These are phyloP conservation scores for Elephantulus edwardii DNA, from an alignment of 2,113 vertebrate genomes.

Conservation along the genomic window DNA sequence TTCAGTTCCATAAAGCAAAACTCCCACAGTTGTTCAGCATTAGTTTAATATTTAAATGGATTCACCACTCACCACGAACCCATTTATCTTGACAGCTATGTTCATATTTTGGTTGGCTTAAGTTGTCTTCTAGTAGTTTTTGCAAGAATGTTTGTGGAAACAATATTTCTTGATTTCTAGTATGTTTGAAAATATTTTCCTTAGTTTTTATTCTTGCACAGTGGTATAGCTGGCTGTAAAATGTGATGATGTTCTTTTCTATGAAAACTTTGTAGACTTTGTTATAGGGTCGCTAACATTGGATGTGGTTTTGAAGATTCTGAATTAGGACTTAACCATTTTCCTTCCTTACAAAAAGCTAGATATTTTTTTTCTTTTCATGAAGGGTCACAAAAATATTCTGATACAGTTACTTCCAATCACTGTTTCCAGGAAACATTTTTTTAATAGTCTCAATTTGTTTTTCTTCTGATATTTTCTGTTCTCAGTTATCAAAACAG, in stretches of 20 bases:
- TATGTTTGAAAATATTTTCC: constrained; percentile 60
- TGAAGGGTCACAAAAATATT: background rate
- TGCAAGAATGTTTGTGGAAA: constrained; percentile 65
- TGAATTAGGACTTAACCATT: constrained; percentile 17
- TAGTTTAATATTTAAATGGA: constrained; percentile 52
- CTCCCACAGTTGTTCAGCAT: constrained; percentile 27
- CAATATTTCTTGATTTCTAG: constrained; percentile 66
- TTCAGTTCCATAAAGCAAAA: constrained; percentile 30
- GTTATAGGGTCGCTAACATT: background rate
- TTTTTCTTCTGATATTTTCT: background rate
- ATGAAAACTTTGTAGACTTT: constrained; percentile 44
- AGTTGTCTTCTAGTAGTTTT: constrained; percentile 53
- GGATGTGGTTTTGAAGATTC: background rate
- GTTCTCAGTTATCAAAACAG: background rate
- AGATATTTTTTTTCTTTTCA: background rate
- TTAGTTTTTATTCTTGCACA: constrained; percentile 60
- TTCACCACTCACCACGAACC: constrained; percentile 29
- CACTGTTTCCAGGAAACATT: background rate
- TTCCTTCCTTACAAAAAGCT: constrained; percentile 11
- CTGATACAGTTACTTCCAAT: background rate
- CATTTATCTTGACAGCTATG: constrained; percentile 58
- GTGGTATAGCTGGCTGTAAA: constrained; percentile 52
- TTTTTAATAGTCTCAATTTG: background rate
- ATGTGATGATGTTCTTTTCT: constrained; percentile 43
- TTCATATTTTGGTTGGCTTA: constrained; percentile 62